Evolutionary conservation across 2,888 invertebrate species (phyloP), one percentile per base, ranked within the genome.

Genomic region (Mesoligia furuncula): DNA sequence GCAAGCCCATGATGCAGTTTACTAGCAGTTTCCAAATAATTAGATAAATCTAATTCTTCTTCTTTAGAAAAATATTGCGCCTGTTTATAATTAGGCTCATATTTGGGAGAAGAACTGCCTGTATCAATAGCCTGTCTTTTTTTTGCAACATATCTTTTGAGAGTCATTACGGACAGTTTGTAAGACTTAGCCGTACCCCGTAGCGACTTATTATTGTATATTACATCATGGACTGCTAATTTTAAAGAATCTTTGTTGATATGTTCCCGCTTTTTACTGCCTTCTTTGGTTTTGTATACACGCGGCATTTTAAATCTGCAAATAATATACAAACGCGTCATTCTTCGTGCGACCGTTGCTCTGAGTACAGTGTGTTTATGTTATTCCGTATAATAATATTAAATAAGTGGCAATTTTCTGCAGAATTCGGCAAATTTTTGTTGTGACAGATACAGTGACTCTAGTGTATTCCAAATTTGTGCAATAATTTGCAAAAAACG

Each of bases 1-100:
- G 89, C 86, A 24, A 90, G 77, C n/a, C 89, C 90, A 79, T 89
- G 85, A 66, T 85, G 72, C 27, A 83, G 66, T 83, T 86, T 84
- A 64, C 78, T 82, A 61, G 83, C 83, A 54, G 54, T 88, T 79
- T 72, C 71, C 72, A 83, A 74, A 77, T 87, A 88, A 62, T 69
- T 78, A 24, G 73, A 62, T 64, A 80, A 71, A 67, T 80, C 71
- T 45, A 5, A 57, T 74, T 80, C 76, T 62, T 83, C 80, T 4
- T 27, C 51, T 8, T 51, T 15, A 11, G 74, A 48, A 76, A 80
- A 83, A 75, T 74, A 54, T 76, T 80, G 80, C 76, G 81, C 72
- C 39, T 79, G 80, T n/a, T 69, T 61, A 72, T 83, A 83, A 54
- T 83, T 74, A 65, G 80, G 80, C n/a, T 73, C 73, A 59, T 80